Evolutionary conservation across 2,888 invertebrate species (phyloP).

Genomic region (Caradrina clavipalpis): DNA sequence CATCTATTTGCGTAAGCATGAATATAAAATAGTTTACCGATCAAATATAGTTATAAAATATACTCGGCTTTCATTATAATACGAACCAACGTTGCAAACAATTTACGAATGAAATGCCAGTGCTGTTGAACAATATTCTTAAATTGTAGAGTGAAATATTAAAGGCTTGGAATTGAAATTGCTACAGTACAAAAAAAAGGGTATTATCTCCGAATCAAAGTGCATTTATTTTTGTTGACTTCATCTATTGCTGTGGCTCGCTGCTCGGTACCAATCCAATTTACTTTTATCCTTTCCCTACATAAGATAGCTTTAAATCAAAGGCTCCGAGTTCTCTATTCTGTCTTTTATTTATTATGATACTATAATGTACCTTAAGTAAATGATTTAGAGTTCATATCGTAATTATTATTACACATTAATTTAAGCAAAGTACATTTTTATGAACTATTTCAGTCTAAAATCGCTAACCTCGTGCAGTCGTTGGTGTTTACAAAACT

Average conservation of each 20-base stretch:
- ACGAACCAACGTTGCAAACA: constrained; percentile 1
- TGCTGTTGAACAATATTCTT: constrained; percentile 20
- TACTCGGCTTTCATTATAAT: constrained; percentile 3
- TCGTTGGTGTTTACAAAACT: constrained; percentile 72
- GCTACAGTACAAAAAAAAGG: constrained; percentile 47
- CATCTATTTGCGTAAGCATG: neutral
- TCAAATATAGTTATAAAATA: neutral
- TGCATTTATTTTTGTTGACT: constrained; percentile 57
- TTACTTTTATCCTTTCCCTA: constrained; percentile 35
- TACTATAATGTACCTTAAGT: constrained; percentile 4
- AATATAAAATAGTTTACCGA: neutral
- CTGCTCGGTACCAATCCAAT: constrained; percentile 40
- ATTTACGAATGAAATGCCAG: constrained; percentile 10
- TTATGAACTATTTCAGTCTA: constrained; percentile 82
- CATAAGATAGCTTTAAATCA: constrained; percentile 30
- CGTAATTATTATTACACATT: constrained; percentile 56
- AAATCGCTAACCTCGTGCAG: constrained; percentile 82
- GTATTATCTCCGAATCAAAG: constrained; percentile 54
- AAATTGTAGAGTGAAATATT: constrained; percentile 32
- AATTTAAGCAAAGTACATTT: constrained; percentile 70
- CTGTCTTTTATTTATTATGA: neutral
- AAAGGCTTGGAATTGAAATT: constrained; percentile 26
- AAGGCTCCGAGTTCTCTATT: neutral
- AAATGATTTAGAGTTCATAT: constrained; percentile 49
- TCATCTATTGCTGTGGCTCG: constrained; percentile 32